Evolutionary conservation across 2,797 vertebrate genomes (phyloP), one percentile per base, ranked within the genome.

Genomic region (Tolypeutes matacus): DNA sequence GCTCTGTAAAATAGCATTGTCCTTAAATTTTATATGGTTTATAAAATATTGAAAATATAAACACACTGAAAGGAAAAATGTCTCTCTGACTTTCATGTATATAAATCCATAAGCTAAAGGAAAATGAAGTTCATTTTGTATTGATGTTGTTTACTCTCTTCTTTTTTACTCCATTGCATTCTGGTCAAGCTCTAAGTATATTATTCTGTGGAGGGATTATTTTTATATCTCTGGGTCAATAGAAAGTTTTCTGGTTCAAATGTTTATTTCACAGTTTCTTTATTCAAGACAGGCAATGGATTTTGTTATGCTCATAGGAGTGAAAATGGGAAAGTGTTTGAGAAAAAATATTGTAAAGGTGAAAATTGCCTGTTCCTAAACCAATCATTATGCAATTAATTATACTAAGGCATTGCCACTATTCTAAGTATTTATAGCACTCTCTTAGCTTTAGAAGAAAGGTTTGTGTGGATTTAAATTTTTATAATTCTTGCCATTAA

Each of bases 161-260:
- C 60, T 92, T 86, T 83, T 76, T 93, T 49, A 75, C 27, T 75
- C 5, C 17, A 46, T 75, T 89, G 12, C 53, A 60, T 92, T 91
- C 70, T 94, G 18, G 3, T 95, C 73, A 95, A n/a, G n/a, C 31
- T 89, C 25, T 96, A 94, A 97, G 34, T 84, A 36, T n/a, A 56
- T 95, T 96, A 96, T 93, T 89, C 86, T 90, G 29, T 76, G 65
- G 85, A 31, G 56, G 86, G 97, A 98, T 94, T 92, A 92, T 94
- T 97, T 97, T 98, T 94, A 97, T 97, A 97, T 98, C 90, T 98
- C 95, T 96, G 96, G 97, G 96, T 98, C 97, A 98, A 96, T 93
- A 97, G 95, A 97, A 97, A 97, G 83, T 90, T 97, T 98, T 96
- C 90, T 97, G 80, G 85, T 97, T 98, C 97, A 98, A 93, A 98